These are phyloP conservation scores for Microtus montanus DNA, from an alignment of 2,113 vertebrate genomes.

Conservation along the genomic window DNA sequence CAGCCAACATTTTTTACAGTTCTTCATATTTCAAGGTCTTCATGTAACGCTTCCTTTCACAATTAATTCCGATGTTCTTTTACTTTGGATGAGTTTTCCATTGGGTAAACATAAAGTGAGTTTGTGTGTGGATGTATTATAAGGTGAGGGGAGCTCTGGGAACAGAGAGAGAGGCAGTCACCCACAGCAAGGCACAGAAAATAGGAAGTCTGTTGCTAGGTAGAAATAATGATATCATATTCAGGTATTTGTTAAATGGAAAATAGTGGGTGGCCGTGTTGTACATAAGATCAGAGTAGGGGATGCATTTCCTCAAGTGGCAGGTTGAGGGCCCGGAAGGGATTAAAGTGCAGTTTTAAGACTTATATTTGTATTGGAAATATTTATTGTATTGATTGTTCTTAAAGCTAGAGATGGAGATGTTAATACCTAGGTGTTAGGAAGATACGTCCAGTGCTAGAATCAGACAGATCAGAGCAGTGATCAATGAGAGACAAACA, in stretches of 20 bases:
- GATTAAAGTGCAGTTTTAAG: not conserved
- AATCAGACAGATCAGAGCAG: not conserved
- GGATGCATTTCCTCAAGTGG: not conserved
- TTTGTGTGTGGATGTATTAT: not conserved
- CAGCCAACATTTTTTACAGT: not conserved
- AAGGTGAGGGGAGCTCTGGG: not conserved
- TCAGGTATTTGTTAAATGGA: not conserved
- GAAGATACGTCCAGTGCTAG: not conserved
- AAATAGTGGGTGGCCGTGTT: not conserved
- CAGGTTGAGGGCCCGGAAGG: not conserved
- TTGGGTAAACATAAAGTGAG: not conserved
- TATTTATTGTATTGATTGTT: not conserved
- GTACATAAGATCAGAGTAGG: not conserved
- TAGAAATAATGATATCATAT: not conserved
- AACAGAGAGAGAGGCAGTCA: not conserved
- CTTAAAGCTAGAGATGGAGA: not conserved
- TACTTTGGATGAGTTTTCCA: not conserved
- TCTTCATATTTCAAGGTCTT: not conserved
- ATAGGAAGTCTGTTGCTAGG: not conserved
- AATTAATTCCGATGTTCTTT: not conserved
- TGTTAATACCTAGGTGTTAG: not conserved
- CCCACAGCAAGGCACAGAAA: not conserved
- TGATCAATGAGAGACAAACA: not conserved
- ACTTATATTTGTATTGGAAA: conserved; percentile 6
- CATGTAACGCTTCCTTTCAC: not conserved